Percentiles rank a stretch among this genome's conserved stretches.
These are phyloP conservation scores for Phalacrocorax carbo DNA, from an alignment of 2,113 vertebrate genomes.

Conservation along the genomic window DNA sequence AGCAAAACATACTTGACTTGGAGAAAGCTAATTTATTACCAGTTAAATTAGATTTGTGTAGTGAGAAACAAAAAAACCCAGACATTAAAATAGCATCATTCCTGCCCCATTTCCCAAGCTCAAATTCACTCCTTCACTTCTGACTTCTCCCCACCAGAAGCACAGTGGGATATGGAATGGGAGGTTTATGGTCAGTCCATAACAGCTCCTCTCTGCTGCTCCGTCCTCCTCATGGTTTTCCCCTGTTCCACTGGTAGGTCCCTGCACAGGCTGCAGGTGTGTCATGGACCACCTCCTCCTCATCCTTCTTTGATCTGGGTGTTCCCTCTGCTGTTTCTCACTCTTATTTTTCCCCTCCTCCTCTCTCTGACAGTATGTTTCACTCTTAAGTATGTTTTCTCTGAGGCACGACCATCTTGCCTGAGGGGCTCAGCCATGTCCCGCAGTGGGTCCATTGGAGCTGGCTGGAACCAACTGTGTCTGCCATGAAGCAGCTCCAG, in stretches of 20 bases:
- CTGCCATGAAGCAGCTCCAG: neutral
- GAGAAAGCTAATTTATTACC: neutral
- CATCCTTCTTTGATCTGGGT: accelerated
- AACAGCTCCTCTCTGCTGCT: neutral
- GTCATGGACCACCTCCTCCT: neutral
- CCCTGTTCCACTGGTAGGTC: neutral
- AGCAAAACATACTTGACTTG: neutral
- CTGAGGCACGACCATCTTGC: neutral
- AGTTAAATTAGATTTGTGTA: neutral
- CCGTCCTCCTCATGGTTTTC: neutral
- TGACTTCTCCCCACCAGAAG: neutral
- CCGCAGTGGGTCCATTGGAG: neutral
- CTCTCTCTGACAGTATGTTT: neutral
- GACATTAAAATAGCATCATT: neutral
- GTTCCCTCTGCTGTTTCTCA: neutral
- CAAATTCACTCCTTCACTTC: neutral
- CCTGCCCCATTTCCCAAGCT: neutral
- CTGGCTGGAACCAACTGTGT: neutral
- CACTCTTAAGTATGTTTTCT: neutral
- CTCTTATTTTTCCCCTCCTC: neutral
- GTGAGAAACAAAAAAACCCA: neutral
- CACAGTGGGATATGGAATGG: neutral
- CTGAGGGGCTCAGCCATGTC: neutral
- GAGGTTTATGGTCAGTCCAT: neutral
- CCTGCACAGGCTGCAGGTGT: neutral